These are phyloP conservation scores for Xenops minutus DNA, from an alignment of 2,797 vertebrate species.

Conservation along the genomic window DNA sequence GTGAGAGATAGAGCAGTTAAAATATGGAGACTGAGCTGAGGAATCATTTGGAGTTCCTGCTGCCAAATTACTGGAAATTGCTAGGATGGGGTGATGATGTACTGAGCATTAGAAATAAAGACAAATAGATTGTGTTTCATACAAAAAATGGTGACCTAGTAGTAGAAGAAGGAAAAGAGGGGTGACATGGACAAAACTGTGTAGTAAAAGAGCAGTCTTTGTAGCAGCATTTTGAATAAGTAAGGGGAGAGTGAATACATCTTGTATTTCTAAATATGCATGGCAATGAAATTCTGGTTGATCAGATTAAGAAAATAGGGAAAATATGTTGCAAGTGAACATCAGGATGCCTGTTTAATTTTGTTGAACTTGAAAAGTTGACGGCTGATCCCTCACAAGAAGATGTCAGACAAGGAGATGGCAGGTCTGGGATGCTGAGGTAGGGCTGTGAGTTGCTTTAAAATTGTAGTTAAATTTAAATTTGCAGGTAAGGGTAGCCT, in stretches of 20 bases:
- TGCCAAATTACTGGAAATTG: neutral
- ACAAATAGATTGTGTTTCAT: neutral
- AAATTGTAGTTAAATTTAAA: neutral
- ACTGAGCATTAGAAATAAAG: neutral
- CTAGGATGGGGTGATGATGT: neutral
- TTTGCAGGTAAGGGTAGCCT: neutral
- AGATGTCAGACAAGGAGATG: rapidly evolving
- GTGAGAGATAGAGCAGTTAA: neutral
- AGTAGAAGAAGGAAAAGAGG: neutral
- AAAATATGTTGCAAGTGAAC: neutral
- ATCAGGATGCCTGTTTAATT: neutral
- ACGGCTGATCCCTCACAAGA: neutral
- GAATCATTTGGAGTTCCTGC: neutral
- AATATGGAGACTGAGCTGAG: neutral
- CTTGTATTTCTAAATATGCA: neutral
- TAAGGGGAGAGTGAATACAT: neutral
- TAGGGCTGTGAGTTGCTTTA: neutral
- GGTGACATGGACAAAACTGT: neutral
- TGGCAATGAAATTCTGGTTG: neutral
- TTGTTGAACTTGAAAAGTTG: neutral
- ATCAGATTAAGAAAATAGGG: neutral
- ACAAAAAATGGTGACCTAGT: neutral
- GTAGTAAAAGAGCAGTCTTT: neutral
- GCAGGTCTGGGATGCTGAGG: neutral
- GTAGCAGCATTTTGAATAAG: neutral